These are phyloP conservation scores for Trachurus trachurus DNA, from an alignment of 2,797 vertebrate species.

Conservation along the genomic window DNA sequence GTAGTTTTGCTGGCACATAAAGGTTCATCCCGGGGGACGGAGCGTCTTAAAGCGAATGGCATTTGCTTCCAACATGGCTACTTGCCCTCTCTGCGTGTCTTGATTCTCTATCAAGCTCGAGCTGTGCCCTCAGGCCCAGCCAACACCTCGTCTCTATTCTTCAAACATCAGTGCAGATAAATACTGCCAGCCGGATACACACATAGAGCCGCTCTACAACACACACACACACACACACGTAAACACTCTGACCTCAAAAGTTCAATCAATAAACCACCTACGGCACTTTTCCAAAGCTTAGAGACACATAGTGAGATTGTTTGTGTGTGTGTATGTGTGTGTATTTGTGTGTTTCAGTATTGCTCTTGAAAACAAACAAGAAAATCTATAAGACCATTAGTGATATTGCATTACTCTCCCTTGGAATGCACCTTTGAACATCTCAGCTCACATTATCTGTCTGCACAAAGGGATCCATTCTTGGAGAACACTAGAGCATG, in stretches of 20 bases:
- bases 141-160: slow-evolving; percentile 67
- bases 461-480: slow-evolving; percentile 23
- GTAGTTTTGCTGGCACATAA: slow-evolving; percentile 23
- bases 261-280: slow-evolving; percentile 69
- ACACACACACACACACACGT: slow-evolving; percentile 21
- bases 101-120: slow-evolving; percentile 50
- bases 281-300: slow-evolving; percentile 66
- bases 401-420: slow-evolving; percentile 29
- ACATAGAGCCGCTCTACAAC: neutral
- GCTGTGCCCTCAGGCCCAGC: slow-evolving; percentile 56
- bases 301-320: slow-evolving; percentile 22
- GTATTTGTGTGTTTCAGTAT: slow-evolving; percentile 22
- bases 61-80: slow-evolving; percentile 69
- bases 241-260: slow-evolving; percentile 48
- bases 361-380: slow-evolving; percentile 51
- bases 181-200: slow-evolving; percentile 47
- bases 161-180: slow-evolving; percentile 63
- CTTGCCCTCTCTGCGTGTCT: slow-evolving; percentile 49
- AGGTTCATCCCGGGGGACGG: slow-evolving; percentile 37
- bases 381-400: slow-evolving; percentile 54
- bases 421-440: slow-evolving; percentile 20
- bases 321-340: slow-evolving; percentile 4
- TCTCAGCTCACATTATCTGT: slow-evolving; percentile 19
- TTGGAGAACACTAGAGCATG: neutral
- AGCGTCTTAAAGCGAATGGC: slow-evolving; percentile 57